phyloP scores from a whole-genome alignment of 2,113 vertebrate species.

The Microcebus jonahi region DNA sequence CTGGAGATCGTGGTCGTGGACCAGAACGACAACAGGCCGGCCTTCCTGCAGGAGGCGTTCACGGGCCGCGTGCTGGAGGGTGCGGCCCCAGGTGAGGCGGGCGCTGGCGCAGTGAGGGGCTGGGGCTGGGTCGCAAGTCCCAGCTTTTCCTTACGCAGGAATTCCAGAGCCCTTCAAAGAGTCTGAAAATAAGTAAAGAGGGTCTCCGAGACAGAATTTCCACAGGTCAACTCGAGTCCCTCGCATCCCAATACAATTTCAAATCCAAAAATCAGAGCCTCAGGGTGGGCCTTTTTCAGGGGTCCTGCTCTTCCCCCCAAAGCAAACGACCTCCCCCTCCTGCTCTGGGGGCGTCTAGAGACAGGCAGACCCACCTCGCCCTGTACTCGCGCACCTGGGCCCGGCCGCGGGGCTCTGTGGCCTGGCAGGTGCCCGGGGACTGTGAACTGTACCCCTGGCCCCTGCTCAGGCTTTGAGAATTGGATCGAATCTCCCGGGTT shows the following conservation, averaged over 20 bases:
- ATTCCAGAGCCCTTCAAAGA: not conserved
- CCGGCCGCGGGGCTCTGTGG: too few relatives aligned
- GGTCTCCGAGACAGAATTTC: not conserved
- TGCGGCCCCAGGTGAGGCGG: slow-evolving; percentile 90
- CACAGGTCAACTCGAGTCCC: not conserved
- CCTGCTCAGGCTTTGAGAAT: not conserved
- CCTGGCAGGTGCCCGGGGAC: too few relatives aligned
- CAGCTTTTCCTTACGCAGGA: not conserved
- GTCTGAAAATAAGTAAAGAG: not conserved
- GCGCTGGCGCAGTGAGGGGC: not conserved
- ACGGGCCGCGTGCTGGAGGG: slow-evolving; percentile 90
- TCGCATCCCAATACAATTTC: not conserved
- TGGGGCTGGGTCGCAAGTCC: not conserved
- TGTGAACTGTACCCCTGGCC: not conserved
- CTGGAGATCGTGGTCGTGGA: slow-evolving; percentile 97
- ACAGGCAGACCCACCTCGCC: not conserved
- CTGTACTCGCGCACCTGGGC: not conserved
- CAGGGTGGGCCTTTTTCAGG: not conserved
- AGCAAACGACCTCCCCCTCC: not conserved
- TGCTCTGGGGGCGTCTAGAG: not conserved
- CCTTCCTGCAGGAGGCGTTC: slow-evolving; percentile 89
- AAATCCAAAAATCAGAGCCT: not conserved
- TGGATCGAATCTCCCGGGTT: not conserved
- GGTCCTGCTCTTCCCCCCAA: not conserved
- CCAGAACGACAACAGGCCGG: slow-evolving; percentile 96